phyloP scores from a whole-genome alignment of 1,140 invertebrate species.

The Uloborus diversus region DNA sequence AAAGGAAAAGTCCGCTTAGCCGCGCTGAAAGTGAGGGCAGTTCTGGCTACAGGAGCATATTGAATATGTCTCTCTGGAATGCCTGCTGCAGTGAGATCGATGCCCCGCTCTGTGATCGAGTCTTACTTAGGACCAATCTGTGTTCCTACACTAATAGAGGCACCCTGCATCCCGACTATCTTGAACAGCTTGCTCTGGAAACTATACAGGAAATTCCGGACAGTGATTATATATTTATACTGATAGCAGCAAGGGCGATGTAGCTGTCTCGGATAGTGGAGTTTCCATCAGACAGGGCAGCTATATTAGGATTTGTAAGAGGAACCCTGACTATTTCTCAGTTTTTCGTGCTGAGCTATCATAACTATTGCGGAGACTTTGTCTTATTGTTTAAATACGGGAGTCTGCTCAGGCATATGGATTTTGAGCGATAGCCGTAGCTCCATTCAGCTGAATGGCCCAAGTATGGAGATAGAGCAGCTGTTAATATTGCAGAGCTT shows the following conservation, averaged over 20 bases:
- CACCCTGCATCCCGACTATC: not conserved
- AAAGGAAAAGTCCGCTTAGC: not conserved
- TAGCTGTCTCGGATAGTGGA: too few relatives aligned
- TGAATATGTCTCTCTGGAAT: constrained; percentile 4
- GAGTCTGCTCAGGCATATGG: too few relatives aligned
- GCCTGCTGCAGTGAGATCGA: not conserved
- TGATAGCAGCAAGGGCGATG: not conserved
- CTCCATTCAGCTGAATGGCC: not conserved
- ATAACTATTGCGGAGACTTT: not conserved
- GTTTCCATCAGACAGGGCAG: too few relatives aligned
- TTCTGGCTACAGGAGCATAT: not conserved
- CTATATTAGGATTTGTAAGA: too few relatives aligned
- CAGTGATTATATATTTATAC: not conserved
- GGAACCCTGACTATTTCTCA: not conserved
- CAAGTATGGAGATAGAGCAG: not conserved
- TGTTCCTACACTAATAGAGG: not conserved
- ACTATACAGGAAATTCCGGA: not conserved
- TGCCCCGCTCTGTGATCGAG: not conserved
- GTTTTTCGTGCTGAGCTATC: not conserved
- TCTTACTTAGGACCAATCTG: not conserved
- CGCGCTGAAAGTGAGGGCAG: not conserved
- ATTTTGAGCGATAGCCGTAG: not conserved
- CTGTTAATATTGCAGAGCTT: not conserved
- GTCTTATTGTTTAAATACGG: too few relatives aligned
- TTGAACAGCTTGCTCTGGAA: not conserved